Base-by-base conservation (phyloP, 2,888 invertebrate genomes). In the Nemotelus pantherinus region DNA sequence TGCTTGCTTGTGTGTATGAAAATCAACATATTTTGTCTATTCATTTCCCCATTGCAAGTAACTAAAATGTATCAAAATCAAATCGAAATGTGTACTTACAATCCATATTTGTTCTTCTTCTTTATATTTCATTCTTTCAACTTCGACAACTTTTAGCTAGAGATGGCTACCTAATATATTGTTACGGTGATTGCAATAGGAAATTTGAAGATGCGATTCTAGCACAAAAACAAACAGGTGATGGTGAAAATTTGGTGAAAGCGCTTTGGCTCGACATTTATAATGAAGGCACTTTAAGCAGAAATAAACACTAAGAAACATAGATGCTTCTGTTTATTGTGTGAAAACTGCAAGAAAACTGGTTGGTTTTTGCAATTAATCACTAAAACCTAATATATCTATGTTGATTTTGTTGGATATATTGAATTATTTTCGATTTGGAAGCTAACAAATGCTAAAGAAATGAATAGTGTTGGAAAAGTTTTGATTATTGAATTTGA, bases 211-310 rank as follows among this genome's bases (percentile, higher is more conserved):
- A 87, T 82, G 87, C 87, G 80, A 82, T 87, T 71, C 81, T 83
- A 82, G 86, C 87, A 81, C 86, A 87, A 81, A 83, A 84, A 81
- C 84, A 86, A 85, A 86, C 86, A 86, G 87, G 87, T 87, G 87
- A 87, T 85, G 86, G 87, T 84, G 87, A 87, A 83, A 85, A 85
- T 83, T 85, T 87, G 83, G 86, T 87, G 87, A 87, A 87, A 83
- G 86, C 87, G 85, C 86, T 87, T 84, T 87, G 87, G 87, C 85
- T 87, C 84, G 86, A 87, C 83, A 86, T 87, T 82, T 87, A 87
- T 85, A 86, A 85, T 79, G 87, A 87, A 81, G 78, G 80, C 79
- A 74, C 79, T 80, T 78, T 79, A 80, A 85, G 84, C 55, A 71
- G 67, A 74, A 48, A 76, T 57, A 43, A 58, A 45, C 43, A 74